Evolutionary conservation across 2,113 vertebrate species (phyloP).

Genomic region (Recurvirostra avosetta): DNA sequence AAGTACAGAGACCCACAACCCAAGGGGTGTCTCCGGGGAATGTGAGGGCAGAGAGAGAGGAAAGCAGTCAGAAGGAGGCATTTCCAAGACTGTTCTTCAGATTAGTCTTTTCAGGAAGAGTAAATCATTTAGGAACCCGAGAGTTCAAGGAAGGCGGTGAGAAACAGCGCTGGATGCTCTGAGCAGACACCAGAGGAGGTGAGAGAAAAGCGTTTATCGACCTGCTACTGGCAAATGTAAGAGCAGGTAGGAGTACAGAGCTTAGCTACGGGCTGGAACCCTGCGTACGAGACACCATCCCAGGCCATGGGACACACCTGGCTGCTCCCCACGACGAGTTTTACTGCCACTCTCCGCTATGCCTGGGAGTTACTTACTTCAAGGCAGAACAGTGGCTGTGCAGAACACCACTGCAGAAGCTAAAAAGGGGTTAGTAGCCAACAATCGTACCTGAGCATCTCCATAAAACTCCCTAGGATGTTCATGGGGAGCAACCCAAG

Average conservation of each 20-base stretch:
- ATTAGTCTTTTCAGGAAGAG: not conserved
- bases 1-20: not conserved
- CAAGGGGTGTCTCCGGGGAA: not conserved
- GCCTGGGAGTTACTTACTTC: not conserved
- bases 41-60: not conserved
- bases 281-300: not conserved
- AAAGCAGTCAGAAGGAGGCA: not conserved
- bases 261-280: not conserved
- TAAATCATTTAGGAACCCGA: accelerated
- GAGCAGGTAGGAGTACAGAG: not conserved
- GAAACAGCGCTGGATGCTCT: not conserved
- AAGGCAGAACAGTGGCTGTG: not conserved
- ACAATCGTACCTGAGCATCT: not conserved
- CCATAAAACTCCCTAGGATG: not conserved
- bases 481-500: not conserved
- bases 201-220: not conserved
- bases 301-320: accelerated
- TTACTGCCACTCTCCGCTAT: not conserved
- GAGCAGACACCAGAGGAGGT: not conserved
- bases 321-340: not conserved
- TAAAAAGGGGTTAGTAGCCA: not conserved
- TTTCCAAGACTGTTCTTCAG: not conserved
- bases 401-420: not conserved
- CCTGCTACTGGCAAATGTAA: not conserved
- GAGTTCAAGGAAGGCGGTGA: not conserved